These are phyloP conservation scores for Cephus runcator DNA, from an alignment of 2,888 invertebrate genomes.

Conservation along the genomic window DNA sequence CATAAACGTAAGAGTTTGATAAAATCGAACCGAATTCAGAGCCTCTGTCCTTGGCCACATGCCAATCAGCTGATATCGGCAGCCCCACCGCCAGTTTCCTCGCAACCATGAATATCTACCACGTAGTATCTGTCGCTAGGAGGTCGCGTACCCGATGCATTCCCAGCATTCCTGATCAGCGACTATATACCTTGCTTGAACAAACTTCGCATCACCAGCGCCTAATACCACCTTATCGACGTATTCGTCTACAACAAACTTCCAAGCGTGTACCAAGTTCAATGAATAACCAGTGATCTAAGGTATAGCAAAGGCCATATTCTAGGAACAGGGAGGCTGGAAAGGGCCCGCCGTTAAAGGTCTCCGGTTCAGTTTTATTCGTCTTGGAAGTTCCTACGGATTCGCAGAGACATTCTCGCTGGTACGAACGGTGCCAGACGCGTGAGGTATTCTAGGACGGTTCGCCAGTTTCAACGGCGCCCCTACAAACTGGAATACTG, in stretches of 20 bases:
- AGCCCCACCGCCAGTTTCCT: background rate
- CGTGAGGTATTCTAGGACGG: conserved; percentile 57
- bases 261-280: background rate
- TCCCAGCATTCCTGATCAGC: conserved; percentile 31
- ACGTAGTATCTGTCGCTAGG: conserved; percentile 8
- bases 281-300: background rate
- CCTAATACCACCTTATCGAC: conserved; percentile 3
- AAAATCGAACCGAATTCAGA: conserved; percentile 7
- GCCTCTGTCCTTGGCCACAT: conserved; percentile 13
- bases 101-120: background rate
- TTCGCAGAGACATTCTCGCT: conserved; percentile 1
- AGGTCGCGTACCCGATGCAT: conserved; percentile 22
- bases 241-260: background rate
- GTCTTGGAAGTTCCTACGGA: background rate
- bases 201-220: conserved; percentile 10
- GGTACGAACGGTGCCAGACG: conserved; percentile 27
- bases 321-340: background rate
- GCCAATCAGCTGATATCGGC: conserved; percentile 21
- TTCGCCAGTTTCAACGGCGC: conserved; percentile 51
- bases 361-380: conserved; percentile 1
- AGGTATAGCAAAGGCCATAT: background rate
- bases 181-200: conserved; percentile 24
- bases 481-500: conserved; percentile 54
- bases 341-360: background rate
- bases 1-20: background rate